These are phyloP conservation scores for Leucophenga montana DNA, from an alignment of 2,888 invertebrate species.

Conservation along the genomic window DNA sequence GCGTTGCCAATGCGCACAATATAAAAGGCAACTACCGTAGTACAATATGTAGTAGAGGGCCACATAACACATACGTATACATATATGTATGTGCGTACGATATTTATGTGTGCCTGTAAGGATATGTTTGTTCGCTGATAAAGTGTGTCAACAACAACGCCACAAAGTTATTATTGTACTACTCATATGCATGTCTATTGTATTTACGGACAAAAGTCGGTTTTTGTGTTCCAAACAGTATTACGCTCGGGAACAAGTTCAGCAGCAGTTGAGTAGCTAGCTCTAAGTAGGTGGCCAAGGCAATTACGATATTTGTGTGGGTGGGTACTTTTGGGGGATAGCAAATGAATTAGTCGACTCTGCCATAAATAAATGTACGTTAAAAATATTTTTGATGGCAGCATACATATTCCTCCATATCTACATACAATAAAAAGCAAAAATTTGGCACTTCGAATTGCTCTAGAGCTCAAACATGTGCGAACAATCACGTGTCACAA, in stretches of 20 bases:
- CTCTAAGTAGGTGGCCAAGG: too few species aligned
- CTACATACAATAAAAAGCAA: constrained; percentile 38
- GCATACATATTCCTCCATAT: background rate
- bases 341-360: background rate
- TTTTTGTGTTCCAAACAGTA: too few species aligned
- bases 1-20: too few species aligned
- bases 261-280: too few species aligned
- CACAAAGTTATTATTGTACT: constrained; percentile 15
- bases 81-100: background rate
- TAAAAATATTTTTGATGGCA: background rate
- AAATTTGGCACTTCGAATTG: constrained; percentile 62
- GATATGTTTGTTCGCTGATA: constrained; percentile 51
- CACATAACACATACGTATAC: constrained; percentile 25
- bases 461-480: constrained; percentile 35
- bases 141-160: constrained; percentile 63
- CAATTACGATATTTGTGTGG: too few species aligned
- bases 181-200: constrained; percentile 4
- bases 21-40: too few species aligned
- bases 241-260: too few species aligned
- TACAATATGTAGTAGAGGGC: too few species aligned
- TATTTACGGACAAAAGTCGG: background rate
- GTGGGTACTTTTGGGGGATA: background rate
- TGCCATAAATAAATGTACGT: background rate
- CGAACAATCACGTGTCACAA: constrained; percentile 9
- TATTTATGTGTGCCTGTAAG: background rate